Conservation (phyloP, 92 coral and sea anemone genomes). For the Palythoa grandiflora region DNA sequence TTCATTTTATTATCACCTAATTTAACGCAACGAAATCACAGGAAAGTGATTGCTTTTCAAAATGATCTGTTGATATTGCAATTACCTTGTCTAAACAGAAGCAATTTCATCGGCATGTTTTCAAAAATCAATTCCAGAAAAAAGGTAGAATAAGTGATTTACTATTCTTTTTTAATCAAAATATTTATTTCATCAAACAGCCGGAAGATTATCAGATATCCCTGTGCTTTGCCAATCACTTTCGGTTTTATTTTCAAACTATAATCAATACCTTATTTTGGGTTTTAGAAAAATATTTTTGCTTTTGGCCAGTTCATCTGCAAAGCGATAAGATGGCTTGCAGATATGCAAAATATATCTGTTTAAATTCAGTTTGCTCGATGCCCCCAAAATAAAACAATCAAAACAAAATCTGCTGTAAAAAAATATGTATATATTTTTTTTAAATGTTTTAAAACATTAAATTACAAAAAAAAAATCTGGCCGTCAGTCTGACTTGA, state of each 20-base stretch:
- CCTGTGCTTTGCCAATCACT: background rate
- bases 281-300: too few species aligned
- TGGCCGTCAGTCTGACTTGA: too few species aligned
- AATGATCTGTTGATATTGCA: background rate
- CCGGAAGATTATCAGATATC: background rate
- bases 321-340: background rate
- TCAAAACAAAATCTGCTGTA: background rate
- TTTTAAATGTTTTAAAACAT: too few species aligned
- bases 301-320: background rate
- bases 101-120: background rate
- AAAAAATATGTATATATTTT: background rate
- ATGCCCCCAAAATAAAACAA: background rate
- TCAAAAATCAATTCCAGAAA: background rate
- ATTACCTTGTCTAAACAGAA: background rate
- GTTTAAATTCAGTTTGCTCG: background rate
- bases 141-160: background rate
- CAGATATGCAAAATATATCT: background rate
- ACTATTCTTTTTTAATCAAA: background rate
- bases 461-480: too few species aligned
- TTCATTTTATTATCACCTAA: constrained; percentile 18
- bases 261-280: background rate
- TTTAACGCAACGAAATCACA: background rate
- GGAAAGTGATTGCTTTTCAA: background rate
- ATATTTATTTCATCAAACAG: background rate
- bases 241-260: background rate